Conservation (phyloP, 2,113 vertebrate genomes). For the Hymenochirus boettgeri region DNA sequence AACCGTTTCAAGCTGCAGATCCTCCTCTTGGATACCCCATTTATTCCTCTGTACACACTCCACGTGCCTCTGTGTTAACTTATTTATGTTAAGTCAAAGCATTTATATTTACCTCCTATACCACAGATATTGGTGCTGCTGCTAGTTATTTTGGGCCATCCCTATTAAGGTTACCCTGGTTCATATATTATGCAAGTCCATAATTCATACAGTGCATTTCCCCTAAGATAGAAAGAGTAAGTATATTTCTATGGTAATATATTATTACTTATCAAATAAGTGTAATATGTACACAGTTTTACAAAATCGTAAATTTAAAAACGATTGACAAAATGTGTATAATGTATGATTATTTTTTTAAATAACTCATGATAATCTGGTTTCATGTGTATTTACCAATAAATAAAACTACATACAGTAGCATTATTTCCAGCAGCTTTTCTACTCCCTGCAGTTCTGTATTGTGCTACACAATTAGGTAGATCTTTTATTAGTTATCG, state of each 20-base stretch:
- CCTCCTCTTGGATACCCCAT: conserved; percentile 92
- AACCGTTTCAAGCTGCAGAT: conserved; percentile 88
- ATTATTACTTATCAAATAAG: neutral
- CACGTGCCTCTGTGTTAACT: conserved; percentile 77
- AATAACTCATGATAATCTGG: too few species aligned
- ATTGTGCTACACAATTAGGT: too few species aligned
- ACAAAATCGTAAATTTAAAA: conserved; percentile 19
- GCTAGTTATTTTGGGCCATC: too few species aligned
- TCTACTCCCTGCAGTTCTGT: too few species aligned
- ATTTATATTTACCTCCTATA: neutral
- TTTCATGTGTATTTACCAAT: too few species aligned
- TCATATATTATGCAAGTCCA: too few species aligned
- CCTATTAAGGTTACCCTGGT: too few species aligned
- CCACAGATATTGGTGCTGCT: neutral
- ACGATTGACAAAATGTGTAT: conserved; percentile 43
- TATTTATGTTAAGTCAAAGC: neutral
- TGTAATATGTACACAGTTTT: conserved; percentile 37
- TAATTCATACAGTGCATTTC: too few species aligned
- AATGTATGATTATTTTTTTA: conserved; percentile 54
- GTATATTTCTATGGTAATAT: neutral
- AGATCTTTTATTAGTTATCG: too few species aligned
- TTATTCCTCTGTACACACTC: conserved; percentile 83
- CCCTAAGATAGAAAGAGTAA: neutral
- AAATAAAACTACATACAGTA: too few species aligned
- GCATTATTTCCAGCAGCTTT: too few species aligned